Evolutionary conservation across 92 coral and sea anemone genomes (phyloP).

Genomic region (Epizoanthus scotinus): DNA sequence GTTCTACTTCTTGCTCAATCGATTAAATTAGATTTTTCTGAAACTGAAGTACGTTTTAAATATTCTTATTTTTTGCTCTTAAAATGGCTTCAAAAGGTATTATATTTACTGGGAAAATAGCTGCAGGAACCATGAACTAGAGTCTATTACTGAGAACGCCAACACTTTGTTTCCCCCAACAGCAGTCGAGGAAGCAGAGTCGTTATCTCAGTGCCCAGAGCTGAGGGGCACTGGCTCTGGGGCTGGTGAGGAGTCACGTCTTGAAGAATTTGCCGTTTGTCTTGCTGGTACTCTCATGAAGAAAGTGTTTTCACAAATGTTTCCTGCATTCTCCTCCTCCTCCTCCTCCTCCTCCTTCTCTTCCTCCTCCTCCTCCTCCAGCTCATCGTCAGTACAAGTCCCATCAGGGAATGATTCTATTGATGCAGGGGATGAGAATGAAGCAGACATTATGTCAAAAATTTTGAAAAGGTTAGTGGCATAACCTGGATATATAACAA

Average conservation of each 20-base stretch:
- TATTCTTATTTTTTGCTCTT: too few species aligned
- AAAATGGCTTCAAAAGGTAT: too few species aligned
- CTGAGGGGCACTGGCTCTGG: background rate
- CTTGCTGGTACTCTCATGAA: background rate
- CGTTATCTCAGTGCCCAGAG: background rate
- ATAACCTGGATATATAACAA: too few species aligned
- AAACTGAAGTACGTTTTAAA: too few species aligned
- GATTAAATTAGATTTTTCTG: too few species aligned
- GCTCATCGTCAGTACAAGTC: background rate
- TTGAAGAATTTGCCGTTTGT: constrained; percentile 15
- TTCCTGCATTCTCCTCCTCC: background rate
- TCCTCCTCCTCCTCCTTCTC: background rate
- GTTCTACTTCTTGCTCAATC: too few species aligned
- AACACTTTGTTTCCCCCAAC: background rate
- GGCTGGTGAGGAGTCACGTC: background rate
- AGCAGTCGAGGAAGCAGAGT: background rate
- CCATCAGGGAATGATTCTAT: background rate
- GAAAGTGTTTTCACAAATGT: constrained; percentile 4
- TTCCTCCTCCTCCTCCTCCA: background rate
- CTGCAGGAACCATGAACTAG: too few species aligned
- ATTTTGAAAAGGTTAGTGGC: constrained; percentile 29
- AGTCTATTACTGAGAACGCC: background rate
- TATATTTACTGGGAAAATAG: too few species aligned
- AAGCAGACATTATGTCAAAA: constrained; percentile 1
- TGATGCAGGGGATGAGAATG: constrained; percentile 1